A percentile compares a stretch with the other conserved stretches of the same genome.
These are phyloP conservation scores for Drosophila monieri DNA, from an alignment of 2,888 invertebrate species.

Conservation along the genomic window DNA sequence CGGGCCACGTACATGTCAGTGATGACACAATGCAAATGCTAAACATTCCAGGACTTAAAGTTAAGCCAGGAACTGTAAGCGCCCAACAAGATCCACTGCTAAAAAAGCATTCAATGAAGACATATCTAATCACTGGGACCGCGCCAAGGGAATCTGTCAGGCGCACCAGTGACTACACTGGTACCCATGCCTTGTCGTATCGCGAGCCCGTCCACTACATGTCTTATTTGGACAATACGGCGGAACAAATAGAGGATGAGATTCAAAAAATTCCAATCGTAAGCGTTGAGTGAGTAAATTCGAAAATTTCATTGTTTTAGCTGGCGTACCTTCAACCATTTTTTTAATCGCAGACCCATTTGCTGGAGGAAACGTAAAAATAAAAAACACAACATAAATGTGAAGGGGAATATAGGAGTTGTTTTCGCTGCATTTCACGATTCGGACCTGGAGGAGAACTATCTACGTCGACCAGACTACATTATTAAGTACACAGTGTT, in stretches of 20 bases:
- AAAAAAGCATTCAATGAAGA: slow-evolving; percentile 89
- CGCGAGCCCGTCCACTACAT: background rate
- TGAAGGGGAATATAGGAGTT: background rate
- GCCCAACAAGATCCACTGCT: slow-evolving; percentile 88
- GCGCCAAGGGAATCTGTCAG: background rate
- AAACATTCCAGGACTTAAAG: slow-evolving; percentile 86
- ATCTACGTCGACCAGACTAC: slow-evolving; percentile 90
- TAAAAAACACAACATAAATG: no score
- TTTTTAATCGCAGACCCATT: background rate
- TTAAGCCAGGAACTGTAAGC: slow-evolving; percentile 85
- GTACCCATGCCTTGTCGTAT: background rate
- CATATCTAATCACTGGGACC: slow-evolving; percentile 88
- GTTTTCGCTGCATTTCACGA: slow-evolving; percentile 87
- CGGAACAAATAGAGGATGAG: slow-evolving; percentile 84
- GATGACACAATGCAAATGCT: slow-evolving; percentile 87
- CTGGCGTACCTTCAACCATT: no score
- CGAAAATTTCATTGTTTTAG: no score
- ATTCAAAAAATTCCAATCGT: slow-evolving; percentile 92
- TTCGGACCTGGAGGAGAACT: slow-evolving; percentile 88
- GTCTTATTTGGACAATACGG: background rate
- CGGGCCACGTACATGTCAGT: slow-evolving; percentile 95
- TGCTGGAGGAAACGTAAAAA: background rate
- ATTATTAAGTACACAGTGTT: slow-evolving; percentile 92
- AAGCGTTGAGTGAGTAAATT: slow-evolving; percentile 87
- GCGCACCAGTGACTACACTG: background rate